A percentile compares a stretch with the other conserved stretches of the same genome.
These are phyloP conservation scores for Apis mellifera DNA, from an alignment of 1,140 invertebrate genomes.

Conservation along the genomic window DNA sequence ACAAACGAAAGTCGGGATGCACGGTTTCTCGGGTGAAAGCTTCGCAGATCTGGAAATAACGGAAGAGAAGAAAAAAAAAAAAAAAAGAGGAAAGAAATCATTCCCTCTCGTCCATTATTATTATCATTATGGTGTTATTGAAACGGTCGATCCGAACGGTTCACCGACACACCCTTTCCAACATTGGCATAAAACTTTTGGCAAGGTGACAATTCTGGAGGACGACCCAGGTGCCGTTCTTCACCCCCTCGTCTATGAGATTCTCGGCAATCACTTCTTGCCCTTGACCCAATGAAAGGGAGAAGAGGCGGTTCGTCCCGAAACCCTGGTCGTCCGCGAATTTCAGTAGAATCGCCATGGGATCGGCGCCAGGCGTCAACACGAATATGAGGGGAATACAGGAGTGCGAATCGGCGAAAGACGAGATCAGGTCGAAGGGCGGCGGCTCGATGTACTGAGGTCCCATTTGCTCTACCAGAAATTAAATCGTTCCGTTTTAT, in stretches of 20 bases:
- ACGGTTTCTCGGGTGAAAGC: slow-evolving; percentile 88
- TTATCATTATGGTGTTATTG: neutral
- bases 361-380: slow-evolving; percentile 95
- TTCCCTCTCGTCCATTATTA: too few species aligned
- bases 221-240: slow-evolving; percentile 95
- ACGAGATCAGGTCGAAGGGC: slow-evolving; percentile 93
- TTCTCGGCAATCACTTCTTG: slow-evolving; percentile 94
- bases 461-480: slow-evolving; percentile 81
- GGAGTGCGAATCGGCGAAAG: slow-evolving; percentile 92
- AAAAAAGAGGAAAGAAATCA: too few species aligned
- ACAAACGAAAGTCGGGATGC: slow-evolving; percentile 94
- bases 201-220: slow-evolving; percentile 98
- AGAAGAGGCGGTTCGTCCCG: slow-evolving; percentile 90
- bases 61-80: neutral
- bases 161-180: slow-evolving; percentile 85
- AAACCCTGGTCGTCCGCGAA: slow-evolving; percentile 96
- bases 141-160: neutral
- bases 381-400: slow-evolving; percentile 94
- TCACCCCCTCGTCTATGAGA: slow-evolving; percentile 92
- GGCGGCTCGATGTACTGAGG: slow-evolving; percentile 92
- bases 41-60: slow-evolving; percentile 87
- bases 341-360: slow-evolving; percentile 91
- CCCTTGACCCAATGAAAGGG: slow-evolving; percentile 95
- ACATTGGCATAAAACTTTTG: slow-evolving; percentile 93
- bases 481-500: slow-evolving; percentile 5